Evolutionary conservation across 2,888 invertebrate genomes (phyloP).

Genomic region (Pedicia rivosa): DNA sequence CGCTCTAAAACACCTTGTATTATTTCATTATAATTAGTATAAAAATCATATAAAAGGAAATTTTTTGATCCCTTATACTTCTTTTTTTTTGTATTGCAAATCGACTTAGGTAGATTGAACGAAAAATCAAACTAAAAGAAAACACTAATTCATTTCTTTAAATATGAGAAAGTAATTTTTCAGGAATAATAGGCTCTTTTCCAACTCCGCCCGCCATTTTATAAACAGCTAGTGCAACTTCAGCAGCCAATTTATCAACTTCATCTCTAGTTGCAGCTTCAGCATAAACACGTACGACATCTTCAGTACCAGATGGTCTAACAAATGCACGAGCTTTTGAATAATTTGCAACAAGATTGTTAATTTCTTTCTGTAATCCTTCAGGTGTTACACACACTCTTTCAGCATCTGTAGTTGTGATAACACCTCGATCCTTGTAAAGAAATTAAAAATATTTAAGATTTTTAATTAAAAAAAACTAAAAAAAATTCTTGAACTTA

Average conservation of each 20-base stretch:
- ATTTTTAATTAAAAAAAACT: not conserved
- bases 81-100: too few relatives aligned
- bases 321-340: slow-evolving; percentile 73
- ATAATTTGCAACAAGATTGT: slow-evolving; percentile 51
- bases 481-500: slow-evolving; percentile 28
- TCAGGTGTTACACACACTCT: slow-evolving; percentile 61
- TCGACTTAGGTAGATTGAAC: too few relatives aligned
- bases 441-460: not conserved
- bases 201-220: slow-evolving; percentile 69
- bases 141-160: too few relatives aligned
- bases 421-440: slow-evolving; percentile 55
- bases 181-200: slow-evolving; percentile 33
- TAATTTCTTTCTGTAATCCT: slow-evolving; percentile 68
- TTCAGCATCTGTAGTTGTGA: slow-evolving; percentile 80
- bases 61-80: too few relatives aligned
- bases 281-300: slow-evolving; percentile 88
- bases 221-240: slow-evolving; percentile 60
- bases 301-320: slow-evolving; percentile 94
- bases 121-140: too few relatives aligned
- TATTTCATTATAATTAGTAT: too few relatives aligned
- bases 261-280: slow-evolving; percentile 66
- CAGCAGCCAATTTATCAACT: slow-evolving; percentile 53
- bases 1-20: too few relatives aligned
- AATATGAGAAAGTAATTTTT: too few relatives aligned
- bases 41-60: too few relatives aligned